phyloP scores from a whole-genome alignment of 2,888 invertebrate species.

The Brachyptera risi region DNA sequence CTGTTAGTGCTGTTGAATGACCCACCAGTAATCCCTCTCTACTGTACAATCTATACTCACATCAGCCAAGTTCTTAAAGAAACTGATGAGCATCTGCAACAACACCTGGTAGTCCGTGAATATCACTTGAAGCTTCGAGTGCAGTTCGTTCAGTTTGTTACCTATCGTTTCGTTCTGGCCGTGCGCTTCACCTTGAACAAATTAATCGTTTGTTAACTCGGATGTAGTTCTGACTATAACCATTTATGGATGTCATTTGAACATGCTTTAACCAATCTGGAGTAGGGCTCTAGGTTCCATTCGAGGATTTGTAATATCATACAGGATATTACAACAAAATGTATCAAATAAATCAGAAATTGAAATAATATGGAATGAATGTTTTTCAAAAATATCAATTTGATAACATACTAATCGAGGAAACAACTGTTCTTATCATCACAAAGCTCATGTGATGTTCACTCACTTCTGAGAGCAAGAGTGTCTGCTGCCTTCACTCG shows the following conservation, averaged over 20 bases:
- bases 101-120: slow-evolving; percentile 68
- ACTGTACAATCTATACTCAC: slow-evolving; percentile 43
- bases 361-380: no score
- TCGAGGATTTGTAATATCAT: background rate
- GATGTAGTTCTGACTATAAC: no score
- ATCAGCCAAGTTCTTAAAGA: slow-evolving; percentile 63
- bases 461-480: slow-evolving; percentile 45
- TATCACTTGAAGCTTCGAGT: slow-evolving; percentile 61
- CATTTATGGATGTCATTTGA: no score
- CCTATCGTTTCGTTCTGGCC: slow-evolving; percentile 57
- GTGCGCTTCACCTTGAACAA: slow-evolving; percentile 43
- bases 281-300: no score
- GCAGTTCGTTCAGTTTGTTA: slow-evolving; percentile 61
- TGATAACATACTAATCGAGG: no score
- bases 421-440: background rate
- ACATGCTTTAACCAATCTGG: no score
- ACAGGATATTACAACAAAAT: no score
- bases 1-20: no score
- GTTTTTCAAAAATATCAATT: no score
- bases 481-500: slow-evolving; percentile 63
- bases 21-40: no score
- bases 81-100: slow-evolving; percentile 63
- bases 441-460: no score
- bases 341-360: slow-evolving; percentile 33
- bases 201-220: no score